These are phyloP conservation scores for Sorex fumeus DNA, from an alignment of 2,113 vertebrate species.

Conservation along the genomic window DNA sequence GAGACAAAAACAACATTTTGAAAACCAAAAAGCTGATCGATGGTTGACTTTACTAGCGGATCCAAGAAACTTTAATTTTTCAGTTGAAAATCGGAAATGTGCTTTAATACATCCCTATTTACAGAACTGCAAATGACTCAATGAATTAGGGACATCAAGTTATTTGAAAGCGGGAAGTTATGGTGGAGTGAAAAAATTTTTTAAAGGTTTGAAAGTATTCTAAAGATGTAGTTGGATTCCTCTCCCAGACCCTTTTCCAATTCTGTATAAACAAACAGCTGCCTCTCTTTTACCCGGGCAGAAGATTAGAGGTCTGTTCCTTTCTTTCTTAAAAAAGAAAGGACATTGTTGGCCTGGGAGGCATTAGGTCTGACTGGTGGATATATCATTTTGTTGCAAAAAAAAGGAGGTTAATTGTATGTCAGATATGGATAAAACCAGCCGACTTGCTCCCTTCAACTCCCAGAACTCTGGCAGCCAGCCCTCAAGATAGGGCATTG, in stretches of 20 bases:
- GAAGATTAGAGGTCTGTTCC: conserved; percentile 40
- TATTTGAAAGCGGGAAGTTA: conserved; percentile 16
- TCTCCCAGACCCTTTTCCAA: conserved; percentile 1
- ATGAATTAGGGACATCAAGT: neutral
- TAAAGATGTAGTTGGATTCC: conserved; percentile 10
- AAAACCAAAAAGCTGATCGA: conserved; percentile 23
- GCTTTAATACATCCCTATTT: conserved; percentile 26
- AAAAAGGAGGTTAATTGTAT: conserved; percentile 7
- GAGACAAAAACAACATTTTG: neutral
- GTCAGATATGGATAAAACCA: conserved; percentile 47
- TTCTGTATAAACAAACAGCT: conserved; percentile 28
- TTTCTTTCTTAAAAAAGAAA: conserved; percentile 52
- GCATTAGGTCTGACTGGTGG: conserved; percentile 41
- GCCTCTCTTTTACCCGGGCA: conserved; percentile 41
- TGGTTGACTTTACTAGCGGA: conserved; percentile 9
- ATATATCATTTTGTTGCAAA: conserved; percentile 61
- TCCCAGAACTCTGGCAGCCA: conserved; percentile 44
- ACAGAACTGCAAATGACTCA: conserved; percentile 8
- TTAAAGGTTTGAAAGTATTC: conserved; percentile 34
- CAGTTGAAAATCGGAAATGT: neutral
- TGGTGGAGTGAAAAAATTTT: neutral
- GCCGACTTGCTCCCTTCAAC: neutral
- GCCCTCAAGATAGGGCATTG: neutral
- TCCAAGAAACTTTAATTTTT: conserved; percentile 1
- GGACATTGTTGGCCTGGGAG: neutral